phyloP scores from a whole-genome alignment of 2,888 invertebrate genomes.

The Rugalucina vietnamica region DNA sequence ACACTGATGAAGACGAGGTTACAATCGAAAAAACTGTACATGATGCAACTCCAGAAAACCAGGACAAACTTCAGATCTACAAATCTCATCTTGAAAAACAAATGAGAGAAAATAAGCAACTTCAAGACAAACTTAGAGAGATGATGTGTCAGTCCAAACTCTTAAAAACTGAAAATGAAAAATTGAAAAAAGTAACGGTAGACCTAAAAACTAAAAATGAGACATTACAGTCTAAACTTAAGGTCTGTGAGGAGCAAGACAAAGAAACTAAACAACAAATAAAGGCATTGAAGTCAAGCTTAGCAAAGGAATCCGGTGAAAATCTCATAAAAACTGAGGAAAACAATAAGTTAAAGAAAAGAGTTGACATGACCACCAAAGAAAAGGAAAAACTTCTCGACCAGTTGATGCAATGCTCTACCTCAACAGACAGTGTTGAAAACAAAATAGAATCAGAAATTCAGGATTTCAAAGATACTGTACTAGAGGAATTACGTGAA shows the following conservation, averaged over 20 bases:
- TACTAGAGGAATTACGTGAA: not conserved
- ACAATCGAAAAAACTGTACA: not conserved
- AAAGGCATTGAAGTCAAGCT: not conserved
- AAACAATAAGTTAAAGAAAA: not conserved
- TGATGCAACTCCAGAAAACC: not conserved
- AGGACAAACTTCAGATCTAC: not conserved
- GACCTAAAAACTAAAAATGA: not conserved
- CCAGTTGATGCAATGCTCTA: not conserved
- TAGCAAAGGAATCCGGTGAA: not conserved
- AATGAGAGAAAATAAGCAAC: constrained; percentile 1
- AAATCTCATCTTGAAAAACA: not conserved
- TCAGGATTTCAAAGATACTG: not conserved
- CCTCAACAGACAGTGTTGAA: not conserved
- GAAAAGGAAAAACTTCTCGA: not conserved
- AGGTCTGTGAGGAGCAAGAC: not conserved
- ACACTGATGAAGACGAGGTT: not conserved
- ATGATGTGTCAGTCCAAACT: not conserved
- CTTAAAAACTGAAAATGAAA: not conserved
- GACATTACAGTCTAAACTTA: not conserved
- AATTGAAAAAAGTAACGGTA: not conserved
- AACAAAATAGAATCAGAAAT: not conserved
- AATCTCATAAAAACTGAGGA: not conserved
- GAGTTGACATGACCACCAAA: not conserved
- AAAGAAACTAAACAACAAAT: not conserved
- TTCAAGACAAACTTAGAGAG: not conserved